phyloP scores from a whole-genome alignment of 2,113 vertebrate species.

The Tauraco erythrolophus region DNA sequence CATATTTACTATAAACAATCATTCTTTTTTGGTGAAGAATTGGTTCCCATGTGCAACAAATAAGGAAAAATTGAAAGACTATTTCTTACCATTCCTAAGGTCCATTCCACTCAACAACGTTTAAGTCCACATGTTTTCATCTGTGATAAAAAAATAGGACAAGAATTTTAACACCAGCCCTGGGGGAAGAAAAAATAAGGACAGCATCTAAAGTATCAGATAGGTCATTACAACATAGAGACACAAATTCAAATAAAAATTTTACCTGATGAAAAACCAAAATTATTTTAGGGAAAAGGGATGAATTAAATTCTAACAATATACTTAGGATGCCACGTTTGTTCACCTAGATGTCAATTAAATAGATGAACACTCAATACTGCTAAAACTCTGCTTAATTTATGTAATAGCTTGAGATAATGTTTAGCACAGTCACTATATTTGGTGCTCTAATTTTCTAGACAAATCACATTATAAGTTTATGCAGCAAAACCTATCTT shows the following conservation, averaged over 20 bases:
- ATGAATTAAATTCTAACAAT: background rate
- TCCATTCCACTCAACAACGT: background rate
- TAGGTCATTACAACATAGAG: background rate
- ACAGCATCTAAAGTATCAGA: background rate
- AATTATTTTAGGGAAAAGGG: too few relatives aligned
- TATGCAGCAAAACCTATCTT: background rate
- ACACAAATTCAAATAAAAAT: background rate
- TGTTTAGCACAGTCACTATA: background rate
- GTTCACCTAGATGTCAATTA: background rate
- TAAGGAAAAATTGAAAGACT: background rate
- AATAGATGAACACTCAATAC: background rate
- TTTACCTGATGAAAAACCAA: background rate
- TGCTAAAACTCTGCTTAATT: background rate
- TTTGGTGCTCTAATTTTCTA: background rate
- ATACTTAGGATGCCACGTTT: background rate
- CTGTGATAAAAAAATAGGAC: background rate
- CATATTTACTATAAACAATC: background rate
- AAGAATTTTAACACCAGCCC: background rate
- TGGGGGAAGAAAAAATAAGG: background rate
- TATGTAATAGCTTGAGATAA: background rate
- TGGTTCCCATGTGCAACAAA: background rate
- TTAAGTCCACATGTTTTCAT: background rate
- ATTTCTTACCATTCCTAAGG: background rate
- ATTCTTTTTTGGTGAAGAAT: background rate
- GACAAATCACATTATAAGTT: background rate